phyloP scores from a whole-genome alignment of 2,113 vertebrate genomes.

The Leptocoma aspasia region DNA sequence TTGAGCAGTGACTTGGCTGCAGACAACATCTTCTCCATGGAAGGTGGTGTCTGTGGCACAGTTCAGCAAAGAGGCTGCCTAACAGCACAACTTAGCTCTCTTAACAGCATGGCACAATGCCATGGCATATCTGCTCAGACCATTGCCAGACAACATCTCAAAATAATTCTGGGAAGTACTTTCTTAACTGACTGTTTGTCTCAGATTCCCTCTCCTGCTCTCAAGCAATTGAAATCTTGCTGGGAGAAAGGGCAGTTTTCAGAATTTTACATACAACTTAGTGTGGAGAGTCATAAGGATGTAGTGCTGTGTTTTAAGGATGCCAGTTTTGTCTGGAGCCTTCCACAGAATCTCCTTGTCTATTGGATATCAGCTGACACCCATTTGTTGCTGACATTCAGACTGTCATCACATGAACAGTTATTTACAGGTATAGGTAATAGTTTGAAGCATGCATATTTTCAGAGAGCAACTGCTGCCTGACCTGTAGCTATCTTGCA shows the following conservation, averaged over 20 bases:
- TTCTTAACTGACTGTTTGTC: not conserved
- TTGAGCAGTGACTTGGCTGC: not conserved
- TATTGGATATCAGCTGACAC: not conserved
- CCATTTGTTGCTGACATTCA: not conserved
- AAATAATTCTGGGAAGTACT: not conserved
- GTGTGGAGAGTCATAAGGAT: not conserved
- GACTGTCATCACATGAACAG: not conserved
- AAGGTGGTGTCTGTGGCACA: not conserved
- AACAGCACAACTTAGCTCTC: not conserved
- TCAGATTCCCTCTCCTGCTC: not conserved
- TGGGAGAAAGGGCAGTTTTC: not conserved
- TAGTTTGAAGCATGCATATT: not conserved
- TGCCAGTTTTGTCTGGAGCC: not conserved
- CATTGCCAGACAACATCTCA: not conserved
- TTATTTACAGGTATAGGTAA: not conserved
- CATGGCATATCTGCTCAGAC: not conserved
- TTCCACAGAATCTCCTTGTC: not conserved
- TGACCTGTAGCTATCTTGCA: not conserved
- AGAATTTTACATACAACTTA: not conserved
- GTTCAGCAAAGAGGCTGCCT: not conserved
- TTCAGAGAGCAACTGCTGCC: not conserved
- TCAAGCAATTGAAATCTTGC: not conserved
- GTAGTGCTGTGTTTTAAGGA: not conserved
- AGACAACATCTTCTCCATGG: not conserved
- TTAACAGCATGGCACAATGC: not conserved